A percentile compares a stretch with the other conserved stretches of the same genome.
phyloP scores from a whole-genome alignment of 2,888 invertebrate species.

The Apamea monoglypha region DNA sequence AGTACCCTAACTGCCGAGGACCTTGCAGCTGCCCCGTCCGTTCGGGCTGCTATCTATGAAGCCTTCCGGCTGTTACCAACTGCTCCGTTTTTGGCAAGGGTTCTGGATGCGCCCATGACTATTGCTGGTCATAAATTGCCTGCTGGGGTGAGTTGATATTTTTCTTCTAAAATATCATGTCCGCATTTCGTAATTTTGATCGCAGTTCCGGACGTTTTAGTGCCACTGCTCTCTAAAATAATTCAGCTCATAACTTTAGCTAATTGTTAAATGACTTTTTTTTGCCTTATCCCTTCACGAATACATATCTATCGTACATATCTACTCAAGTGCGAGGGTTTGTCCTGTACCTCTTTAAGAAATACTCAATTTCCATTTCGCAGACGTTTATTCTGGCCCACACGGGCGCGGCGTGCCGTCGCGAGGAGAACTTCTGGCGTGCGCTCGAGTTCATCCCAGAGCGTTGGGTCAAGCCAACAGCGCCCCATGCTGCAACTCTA shows the following conservation, averaged over 20 bases:
- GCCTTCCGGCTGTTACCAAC: slow-evolving; percentile 94
- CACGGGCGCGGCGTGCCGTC: slow-evolving; percentile 95
- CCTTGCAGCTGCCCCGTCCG: slow-evolving; percentile 92
- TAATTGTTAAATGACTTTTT: background rate
- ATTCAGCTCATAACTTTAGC: background rate
- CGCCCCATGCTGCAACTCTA: slow-evolving; percentile 91
- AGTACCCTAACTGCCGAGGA: slow-evolving; percentile 90
- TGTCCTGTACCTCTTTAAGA: background rate
- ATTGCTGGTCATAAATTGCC: slow-evolving; percentile 93
- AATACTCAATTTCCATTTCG: slow-evolving; percentile 52
- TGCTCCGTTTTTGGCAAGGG: slow-evolving; percentile 94
- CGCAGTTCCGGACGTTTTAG: background rate
- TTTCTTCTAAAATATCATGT: background rate
- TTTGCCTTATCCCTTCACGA: background rate
- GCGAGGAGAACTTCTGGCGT: slow-evolving; percentile 93
- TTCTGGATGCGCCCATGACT: slow-evolving; percentile 93
- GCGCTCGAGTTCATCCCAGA: slow-evolving; percentile 94
- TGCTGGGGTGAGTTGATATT: slow-evolving; percentile 91
- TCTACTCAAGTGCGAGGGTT: background rate
- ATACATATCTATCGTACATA: background rate
- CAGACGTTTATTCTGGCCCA: slow-evolving; percentile 95
- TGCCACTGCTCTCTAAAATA: background rate
- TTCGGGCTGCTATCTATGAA: slow-evolving; percentile 95
- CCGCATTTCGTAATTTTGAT: background rate
- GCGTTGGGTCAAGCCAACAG: slow-evolving; percentile 92